Evolutionary conservation across 2,888 invertebrate species (phyloP), one percentile per base, ranked within the genome.

Genomic region (Noctua janthe): DNA sequence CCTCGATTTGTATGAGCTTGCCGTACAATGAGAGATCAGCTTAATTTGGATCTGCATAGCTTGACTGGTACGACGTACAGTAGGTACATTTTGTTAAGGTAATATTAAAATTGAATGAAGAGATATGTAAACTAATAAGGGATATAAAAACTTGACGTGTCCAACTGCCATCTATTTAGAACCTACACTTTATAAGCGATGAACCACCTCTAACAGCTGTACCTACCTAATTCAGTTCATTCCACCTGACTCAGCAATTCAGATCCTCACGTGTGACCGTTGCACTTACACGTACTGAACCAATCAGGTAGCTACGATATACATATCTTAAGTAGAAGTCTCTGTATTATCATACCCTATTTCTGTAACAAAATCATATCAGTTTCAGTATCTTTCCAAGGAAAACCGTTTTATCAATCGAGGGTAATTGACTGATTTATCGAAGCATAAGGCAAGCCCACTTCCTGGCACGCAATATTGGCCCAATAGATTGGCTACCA

Each of bases 381-480:
- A 75, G 49, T 77, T 75, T 49, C 75, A 17, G 66, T 83, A 78
- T 83, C 87, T 59, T 87, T 84, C 62, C 71, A 59, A 70, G 66
- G 80, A 79, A 87, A 84, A 87, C n/a, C 75, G 70, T 80, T 80
- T 87, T 87, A 86, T 84, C 85, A 86, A 86, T 87, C 75, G 80
- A 66, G 85, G 85, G 67, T 86, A 86, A 86, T 86, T 84, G 85
- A 69, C 80, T 86, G 87, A 86, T 86, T 86, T 86, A 86, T 86
- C 78, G 85, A 76, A 87, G 84, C 73, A 56, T 87, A 54, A 78
- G 73, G 67, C 74, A 73, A 59, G 66, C 85, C 85, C 59, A 78
- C 56, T 76, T 73, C 70, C 66, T 67, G 35, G 76, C 85, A 86
- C 87, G 85, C 85, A 75, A 84, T 74, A 80, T 74, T 76, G 77